Conservation (phyloP, 2,888 invertebrate genomes). For the Spilarctia lutea region DNA sequence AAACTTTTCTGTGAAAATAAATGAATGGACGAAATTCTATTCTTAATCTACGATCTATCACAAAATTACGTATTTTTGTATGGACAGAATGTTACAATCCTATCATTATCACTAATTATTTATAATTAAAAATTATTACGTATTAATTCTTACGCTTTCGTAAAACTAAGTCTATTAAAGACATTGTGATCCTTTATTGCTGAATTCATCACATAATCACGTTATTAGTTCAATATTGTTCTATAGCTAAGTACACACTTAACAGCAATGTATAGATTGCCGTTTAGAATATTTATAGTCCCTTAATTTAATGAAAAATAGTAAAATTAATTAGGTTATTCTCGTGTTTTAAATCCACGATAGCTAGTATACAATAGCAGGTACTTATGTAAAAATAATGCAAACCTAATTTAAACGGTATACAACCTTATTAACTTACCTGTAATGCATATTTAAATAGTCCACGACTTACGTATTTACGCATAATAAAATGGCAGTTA, state of each 20-base stretch:
- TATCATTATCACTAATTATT: conserved; percentile 22
- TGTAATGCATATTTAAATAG: conserved; percentile 21
- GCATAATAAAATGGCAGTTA: conserved; percentile 41
- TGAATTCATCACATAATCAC: conserved; percentile 40
- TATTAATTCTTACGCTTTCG: background rate
- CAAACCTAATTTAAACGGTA: background rate
- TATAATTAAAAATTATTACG: conserved; percentile 16
- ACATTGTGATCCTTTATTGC: conserved; percentile 41
- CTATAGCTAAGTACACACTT: background rate
- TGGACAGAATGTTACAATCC: conserved; percentile 54
- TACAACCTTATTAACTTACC: conserved; percentile 19
- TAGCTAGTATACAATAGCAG: background rate
- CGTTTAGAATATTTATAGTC: background rate
- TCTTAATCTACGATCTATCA: conserved; percentile 53
- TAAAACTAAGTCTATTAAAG: background rate
- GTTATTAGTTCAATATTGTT: conserved; percentile 15
- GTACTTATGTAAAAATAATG: conserved; percentile 5
- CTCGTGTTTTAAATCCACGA: background rate
- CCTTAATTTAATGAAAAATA: background rate
- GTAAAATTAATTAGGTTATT: background rate
- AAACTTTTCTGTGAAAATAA: conserved; percentile 1
- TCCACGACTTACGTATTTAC: background rate
- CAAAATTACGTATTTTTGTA: conserved; percentile 61
- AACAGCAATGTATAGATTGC: background rate
- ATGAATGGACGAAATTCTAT: conserved; percentile 27